These are phyloP conservation scores for Phoenoteleia sp. DNA, from an alignment of 2,888 invertebrate genomes.

Conservation along the genomic window DNA sequence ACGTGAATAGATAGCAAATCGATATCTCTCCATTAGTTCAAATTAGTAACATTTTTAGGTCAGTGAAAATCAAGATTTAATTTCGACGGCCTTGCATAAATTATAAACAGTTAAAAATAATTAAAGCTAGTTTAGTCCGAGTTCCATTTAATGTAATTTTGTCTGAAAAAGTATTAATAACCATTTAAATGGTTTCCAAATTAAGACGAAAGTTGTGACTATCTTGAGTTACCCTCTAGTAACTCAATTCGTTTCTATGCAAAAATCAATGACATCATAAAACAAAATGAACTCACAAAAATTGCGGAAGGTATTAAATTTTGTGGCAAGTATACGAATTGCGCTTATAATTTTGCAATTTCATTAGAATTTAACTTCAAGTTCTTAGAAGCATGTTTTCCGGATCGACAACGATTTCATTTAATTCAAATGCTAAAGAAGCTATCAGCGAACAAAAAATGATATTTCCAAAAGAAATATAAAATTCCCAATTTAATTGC, in stretches of 20 bases:
- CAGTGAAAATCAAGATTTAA: neutral
- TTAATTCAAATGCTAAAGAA: slow-evolving; percentile 26
- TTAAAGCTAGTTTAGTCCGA: neutral
- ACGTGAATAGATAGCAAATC: neutral
- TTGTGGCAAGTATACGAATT: neutral
- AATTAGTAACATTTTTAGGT: neutral
- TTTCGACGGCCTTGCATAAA: neutral
- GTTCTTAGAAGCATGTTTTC: too few relatives aligned
- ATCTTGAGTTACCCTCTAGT: too few relatives aligned
- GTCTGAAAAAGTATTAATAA: too few relatives aligned
- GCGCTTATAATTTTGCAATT: neutral
- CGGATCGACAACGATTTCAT: slow-evolving; percentile 7
- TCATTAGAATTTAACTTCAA: neutral
- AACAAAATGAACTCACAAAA: too few relatives aligned
- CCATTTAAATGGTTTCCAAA: too few relatives aligned
- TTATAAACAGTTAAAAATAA: neutral
- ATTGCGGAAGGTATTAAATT: neutral
- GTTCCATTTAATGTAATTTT: too few relatives aligned
- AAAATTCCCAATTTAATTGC: slow-evolving; percentile 50
- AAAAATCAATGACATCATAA: too few relatives aligned
- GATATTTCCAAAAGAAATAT: slow-evolving; percentile 35
- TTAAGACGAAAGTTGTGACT: too few relatives aligned
- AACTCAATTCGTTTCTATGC: too few relatives aligned
- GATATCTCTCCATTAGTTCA: neutral
- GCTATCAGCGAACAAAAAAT: slow-evolving; percentile 1